A percentile compares a stretch with the other conserved stretches of the same genome.
These are phyloP conservation scores for Coregonus suidteri DNA, from an alignment of 2,797 vertebrate genomes.

Conservation along the genomic window DNA sequence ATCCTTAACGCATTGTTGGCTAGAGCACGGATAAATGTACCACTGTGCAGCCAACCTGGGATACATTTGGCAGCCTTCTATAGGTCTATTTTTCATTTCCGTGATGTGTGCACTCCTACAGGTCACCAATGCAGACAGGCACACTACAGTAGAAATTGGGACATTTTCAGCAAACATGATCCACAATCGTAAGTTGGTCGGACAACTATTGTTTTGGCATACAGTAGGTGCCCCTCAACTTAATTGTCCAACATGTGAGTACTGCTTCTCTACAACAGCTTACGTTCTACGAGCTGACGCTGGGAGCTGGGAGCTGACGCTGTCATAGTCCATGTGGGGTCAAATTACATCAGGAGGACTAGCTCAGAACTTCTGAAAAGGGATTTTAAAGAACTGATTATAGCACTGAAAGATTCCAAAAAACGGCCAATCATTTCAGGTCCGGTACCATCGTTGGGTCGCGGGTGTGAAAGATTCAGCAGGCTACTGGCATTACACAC, in stretches of 20 bases:
- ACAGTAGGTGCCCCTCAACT: neutral
- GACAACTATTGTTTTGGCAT: neutral
- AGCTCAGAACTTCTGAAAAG: too few relatives aligned
- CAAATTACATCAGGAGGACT: too few relatives aligned
- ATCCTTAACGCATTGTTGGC: conserved; percentile 30
- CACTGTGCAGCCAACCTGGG: neutral
- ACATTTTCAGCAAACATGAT: neutral
- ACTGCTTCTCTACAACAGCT: neutral
- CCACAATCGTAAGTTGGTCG: neutral
- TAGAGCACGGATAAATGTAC: conserved; percentile 33
- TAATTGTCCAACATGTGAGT: neutral
- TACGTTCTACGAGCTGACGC: neutral
- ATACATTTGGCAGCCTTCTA: conserved; percentile 27
- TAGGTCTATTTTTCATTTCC: conserved; percentile 36
- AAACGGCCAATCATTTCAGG: too few relatives aligned
- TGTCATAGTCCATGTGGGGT: neutral
- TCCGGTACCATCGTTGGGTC: too few relatives aligned
- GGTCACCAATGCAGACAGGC: conserved; percentile 33
- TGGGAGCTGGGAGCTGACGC: neutral
- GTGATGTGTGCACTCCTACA: conserved; percentile 33
- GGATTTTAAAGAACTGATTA: too few relatives aligned
- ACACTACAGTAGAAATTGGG: neutral
- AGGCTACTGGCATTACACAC: too few relatives aligned
- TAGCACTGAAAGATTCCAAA: too few relatives aligned
- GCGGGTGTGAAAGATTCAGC: too few relatives aligned